Conservation (phyloP, 2,113 vertebrate species). For the Lamprologus lemairii region DNA sequence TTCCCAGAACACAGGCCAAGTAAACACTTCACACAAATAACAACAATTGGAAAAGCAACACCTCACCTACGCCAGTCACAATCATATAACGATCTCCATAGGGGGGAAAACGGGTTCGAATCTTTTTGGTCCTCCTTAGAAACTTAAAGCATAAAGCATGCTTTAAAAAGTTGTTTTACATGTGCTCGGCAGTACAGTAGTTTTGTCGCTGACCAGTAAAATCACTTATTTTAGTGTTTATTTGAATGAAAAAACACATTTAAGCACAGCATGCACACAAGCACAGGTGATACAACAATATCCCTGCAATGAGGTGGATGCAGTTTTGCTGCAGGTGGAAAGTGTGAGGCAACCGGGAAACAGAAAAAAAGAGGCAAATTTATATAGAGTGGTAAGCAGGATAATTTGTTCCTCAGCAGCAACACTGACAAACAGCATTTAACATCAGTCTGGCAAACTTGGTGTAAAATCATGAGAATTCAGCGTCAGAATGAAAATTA, state of each 20-base stretch:
- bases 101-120: background rate
- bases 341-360: background rate
- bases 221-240: background rate
- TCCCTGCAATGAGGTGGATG: background rate
- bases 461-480: background rate
- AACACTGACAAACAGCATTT: background rate
- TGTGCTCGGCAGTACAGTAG: background rate
- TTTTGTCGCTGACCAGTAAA: background rate
- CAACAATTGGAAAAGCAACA: background rate
- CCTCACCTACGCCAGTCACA: conserved; percentile 14
- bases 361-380: background rate
- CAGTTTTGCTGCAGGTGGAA: background rate
- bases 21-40: conserved; percentile 12
- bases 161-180: background rate
- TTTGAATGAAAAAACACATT: background rate
- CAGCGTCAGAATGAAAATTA: background rate
- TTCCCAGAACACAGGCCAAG: conserved; percentile 29
- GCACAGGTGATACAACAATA: background rate
- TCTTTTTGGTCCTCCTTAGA: background rate
- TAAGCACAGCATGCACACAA: background rate
- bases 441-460: background rate
- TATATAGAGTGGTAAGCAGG: background rate
- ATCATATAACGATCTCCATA: conserved; percentile 16
- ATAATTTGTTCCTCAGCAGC: background rate
- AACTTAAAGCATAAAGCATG: background rate